Base-by-base conservation (phyloP, 2,797 vertebrate genomes). In the Phrynocephalus vlangalii region DNA sequence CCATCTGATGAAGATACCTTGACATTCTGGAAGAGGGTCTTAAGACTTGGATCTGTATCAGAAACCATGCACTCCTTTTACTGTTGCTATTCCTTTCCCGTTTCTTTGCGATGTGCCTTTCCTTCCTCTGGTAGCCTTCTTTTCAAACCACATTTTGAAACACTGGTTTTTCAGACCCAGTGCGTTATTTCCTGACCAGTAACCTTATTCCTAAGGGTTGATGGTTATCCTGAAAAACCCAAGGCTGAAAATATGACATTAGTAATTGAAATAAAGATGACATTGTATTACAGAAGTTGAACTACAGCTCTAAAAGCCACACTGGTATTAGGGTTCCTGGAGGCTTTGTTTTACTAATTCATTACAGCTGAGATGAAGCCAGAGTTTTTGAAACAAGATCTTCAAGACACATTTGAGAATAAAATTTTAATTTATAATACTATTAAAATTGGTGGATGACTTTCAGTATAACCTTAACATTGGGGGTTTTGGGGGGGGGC, bases 301-400 rank as follows among this genome's bases (percentile, higher is more conserved):
- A 91, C 94, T 95, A 87, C 83, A 83, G 56, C 60, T 91, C 76
- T 91, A 87, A 94, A 94, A 93, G 85, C 90, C 80, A 90, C 16
- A 66, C 10, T 90, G 87, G 66, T 94, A 92, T 94, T 71, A 84
- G 50, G 86, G 78, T 93, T 94, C 91, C 81, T 89, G 91, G 94
- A 87, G 86, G 93, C 92, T 95, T 94, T 60, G 78, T 87, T 95
- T 95, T 94, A 96, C 93, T 96, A 96, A 96, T 96, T 96, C 94
- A 96, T 28, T 93, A 75, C 71, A 94, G 66, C 92, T 91, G 91
- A 95, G 92, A 93, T 95, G 93, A 93, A 91, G 89, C 91, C 52
- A 56, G 85, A 86, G 79, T 67, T 81, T 79, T 38, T 24, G 88
- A 94, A 94, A 91, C 87, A n/a, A 56, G 80, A 81, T 87, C 84